Percentiles rank a stretch among this genome's conserved stretches.
Evolutionary conservation across 2,888 invertebrate genomes (phyloP).

Genomic region (Schrankia costaestrigalis): DNA sequence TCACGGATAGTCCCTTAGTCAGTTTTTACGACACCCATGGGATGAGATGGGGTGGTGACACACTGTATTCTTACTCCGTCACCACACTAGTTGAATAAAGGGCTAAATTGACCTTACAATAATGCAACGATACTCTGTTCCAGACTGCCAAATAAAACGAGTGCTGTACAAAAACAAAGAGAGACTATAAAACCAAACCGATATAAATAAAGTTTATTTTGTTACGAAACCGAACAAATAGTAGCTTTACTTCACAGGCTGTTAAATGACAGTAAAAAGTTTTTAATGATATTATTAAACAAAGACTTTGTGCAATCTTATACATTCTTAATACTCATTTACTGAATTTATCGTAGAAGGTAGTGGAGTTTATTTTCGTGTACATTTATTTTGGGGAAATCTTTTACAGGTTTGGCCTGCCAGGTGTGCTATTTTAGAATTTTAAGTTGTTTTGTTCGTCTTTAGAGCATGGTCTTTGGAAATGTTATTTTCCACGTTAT

Average conservation of each 20-base stretch:
- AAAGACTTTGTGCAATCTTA: conserved; percentile 32
- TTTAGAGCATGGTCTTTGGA: too few relatives aligned
- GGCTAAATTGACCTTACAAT: too few relatives aligned
- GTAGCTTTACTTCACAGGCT: conserved; percentile 61
- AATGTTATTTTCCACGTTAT: too few relatives aligned
- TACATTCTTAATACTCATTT: conserved; percentile 39
- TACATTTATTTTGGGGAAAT: conserved; percentile 6
- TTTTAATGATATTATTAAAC: conserved; percentile 67
- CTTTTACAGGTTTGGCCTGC: not conserved
- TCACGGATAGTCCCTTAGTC: too few relatives aligned
- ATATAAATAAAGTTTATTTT: conserved; percentile 44
- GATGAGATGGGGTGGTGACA: too few relatives aligned
- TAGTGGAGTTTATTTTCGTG: conserved; percentile 20
- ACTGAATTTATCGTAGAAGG: conserved; percentile 23
- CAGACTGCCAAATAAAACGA: conserved; percentile 14
- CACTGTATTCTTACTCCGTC: too few relatives aligned
- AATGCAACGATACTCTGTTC: conserved; percentile 21
- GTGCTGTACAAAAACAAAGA: conserved; percentile 42
- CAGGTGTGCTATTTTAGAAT: too few relatives aligned
- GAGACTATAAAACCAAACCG: conserved; percentile 43
- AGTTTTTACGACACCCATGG: too few relatives aligned
- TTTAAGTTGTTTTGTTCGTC: too few relatives aligned
- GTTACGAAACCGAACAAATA: conserved; percentile 42
- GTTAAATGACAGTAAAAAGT: conserved; percentile 67
- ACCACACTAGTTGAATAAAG: too few relatives aligned